phyloP scores from a whole-genome alignment of 2,888 invertebrate species.

The Stramonita haemastoma region DNA sequence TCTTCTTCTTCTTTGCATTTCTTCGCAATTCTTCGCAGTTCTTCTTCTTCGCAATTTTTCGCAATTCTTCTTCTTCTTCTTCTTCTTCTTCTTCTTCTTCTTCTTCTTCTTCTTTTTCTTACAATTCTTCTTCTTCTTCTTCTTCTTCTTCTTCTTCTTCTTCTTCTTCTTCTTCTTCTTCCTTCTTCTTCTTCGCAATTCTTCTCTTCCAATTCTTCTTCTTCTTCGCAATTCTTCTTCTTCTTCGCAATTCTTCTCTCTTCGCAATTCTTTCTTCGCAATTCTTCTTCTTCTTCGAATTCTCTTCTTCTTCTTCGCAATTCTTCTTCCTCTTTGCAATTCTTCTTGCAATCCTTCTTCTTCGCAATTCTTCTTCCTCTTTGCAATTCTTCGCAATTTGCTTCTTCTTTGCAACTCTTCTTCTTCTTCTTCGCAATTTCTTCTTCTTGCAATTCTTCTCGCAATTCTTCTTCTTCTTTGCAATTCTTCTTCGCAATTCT shows the following conservation, averaged over 20 bases:
- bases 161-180: not conserved
- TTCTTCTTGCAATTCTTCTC: not conserved
- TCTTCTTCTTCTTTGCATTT: not conserved
- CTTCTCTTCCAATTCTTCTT: not conserved
- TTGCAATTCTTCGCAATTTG: not conserved
- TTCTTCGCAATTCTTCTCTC: too few species aligned
- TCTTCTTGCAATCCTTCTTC: not conserved
- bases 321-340: not conserved
- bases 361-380: not conserved
- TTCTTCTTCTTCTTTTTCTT: not conserved
- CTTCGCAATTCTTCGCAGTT: not conserved
- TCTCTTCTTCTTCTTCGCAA: not conserved
- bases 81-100: not conserved
- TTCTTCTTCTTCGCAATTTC: not conserved
- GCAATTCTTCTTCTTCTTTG: not conserved
- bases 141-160: constrained; percentile 1
- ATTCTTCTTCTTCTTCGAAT: not conserved
- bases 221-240: not conserved
- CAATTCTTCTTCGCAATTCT: not conserved
- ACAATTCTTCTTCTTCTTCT: not conserved
- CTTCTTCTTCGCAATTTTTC: too few species aligned
- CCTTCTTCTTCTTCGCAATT: not conserved
- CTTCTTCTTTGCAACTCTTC: not conserved
- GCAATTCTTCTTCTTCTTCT: not conserved
- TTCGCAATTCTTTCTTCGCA: not conserved